These are phyloP conservation scores for Sympetrum striolatum DNA, from an alignment of 2,888 invertebrate genomes.

Conservation along the genomic window DNA sequence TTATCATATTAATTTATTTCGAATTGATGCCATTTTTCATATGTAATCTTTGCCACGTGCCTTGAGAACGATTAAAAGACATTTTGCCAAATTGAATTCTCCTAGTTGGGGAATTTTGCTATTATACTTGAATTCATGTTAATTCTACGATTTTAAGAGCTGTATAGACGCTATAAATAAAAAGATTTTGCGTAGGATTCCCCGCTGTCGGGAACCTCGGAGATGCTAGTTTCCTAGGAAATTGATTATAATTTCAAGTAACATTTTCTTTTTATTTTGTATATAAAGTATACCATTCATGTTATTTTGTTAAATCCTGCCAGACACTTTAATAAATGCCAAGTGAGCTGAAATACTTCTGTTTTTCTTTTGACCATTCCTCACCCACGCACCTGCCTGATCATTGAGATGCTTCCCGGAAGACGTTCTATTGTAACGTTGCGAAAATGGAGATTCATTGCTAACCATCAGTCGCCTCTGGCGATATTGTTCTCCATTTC, in stretches of 20 bases:
- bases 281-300: constrained; percentile 34
- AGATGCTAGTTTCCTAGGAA: constrained; percentile 28
- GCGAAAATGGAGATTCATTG: neutral
- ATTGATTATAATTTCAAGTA: constrained; percentile 15
- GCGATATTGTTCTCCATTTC: too few relatives aligned
- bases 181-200: neutral
- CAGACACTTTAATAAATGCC: constrained; percentile 2
- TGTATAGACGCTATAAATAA: constrained; percentile 31
- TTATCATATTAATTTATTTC: constrained; percentile 26
- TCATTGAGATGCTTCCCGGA: neutral
- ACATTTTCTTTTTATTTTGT: constrained; percentile 41
- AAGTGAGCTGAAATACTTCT: neutral
- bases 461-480: neutral
- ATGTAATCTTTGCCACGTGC: constrained; percentile 36
- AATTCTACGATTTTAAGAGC: constrained; percentile 21
- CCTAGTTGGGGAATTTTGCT: constrained; percentile 13
- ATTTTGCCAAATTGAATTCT: constrained; percentile 42
- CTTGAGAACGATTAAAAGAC: constrained; percentile 38
- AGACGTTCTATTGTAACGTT: neutral
- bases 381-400: neutral
- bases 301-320: constrained; percentile 27
- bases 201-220: neutral
- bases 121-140: constrained; percentile 35
- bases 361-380: neutral
- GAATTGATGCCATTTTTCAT: constrained; percentile 29